Percentiles rank a stretch among this genome's conserved stretches.
phyloP scores from a whole-genome alignment of 2,797 vertebrate species.

The Neolamprologus multifasciatus region DNA sequence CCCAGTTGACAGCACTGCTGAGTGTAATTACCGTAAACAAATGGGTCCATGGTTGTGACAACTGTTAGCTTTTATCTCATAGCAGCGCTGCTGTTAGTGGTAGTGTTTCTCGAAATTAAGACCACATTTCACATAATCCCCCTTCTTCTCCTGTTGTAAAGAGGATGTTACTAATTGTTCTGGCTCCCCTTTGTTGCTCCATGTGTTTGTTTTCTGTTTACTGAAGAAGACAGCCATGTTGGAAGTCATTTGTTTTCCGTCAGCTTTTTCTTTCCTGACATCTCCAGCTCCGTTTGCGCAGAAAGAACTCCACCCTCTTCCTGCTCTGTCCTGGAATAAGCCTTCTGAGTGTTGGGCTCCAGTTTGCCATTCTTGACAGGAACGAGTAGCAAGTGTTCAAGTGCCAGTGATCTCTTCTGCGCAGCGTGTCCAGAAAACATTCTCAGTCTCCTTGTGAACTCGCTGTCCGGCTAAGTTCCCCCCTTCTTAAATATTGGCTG shows the following conservation, averaged over 20 bases:
- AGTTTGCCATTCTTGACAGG: neutral
- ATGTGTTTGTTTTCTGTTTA: conserved; percentile 8
- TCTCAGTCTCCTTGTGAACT: neutral
- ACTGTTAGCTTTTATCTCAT: conserved; percentile 20
- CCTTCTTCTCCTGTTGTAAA: neutral
- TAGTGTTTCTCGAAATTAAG: conserved; percentile 6
- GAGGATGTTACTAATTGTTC: conserved; percentile 27
- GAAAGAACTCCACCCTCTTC: neutral
- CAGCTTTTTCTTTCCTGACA: neutral
- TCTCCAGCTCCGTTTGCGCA: neutral
- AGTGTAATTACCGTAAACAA: conserved; percentile 18
- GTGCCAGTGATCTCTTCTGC: neutral
- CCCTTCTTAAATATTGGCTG: conserved; percentile 13
- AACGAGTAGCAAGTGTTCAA: neutral
- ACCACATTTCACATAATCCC: conserved; percentile 21
- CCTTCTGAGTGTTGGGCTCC: neutral
- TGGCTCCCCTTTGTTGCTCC: neutral
- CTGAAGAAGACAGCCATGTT: neutral
- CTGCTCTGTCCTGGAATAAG: neutral
- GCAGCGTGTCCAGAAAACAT: neutral
- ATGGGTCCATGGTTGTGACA: conserved; percentile 1
- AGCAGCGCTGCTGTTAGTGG: neutral
- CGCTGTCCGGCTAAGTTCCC: neutral
- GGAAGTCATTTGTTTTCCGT: conserved; percentile 6
- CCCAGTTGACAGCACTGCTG: neutral